These are phyloP conservation scores for Neomorphus geoffroyi DNA, from an alignment of 2,797 vertebrate species.

Conservation along the genomic window DNA sequence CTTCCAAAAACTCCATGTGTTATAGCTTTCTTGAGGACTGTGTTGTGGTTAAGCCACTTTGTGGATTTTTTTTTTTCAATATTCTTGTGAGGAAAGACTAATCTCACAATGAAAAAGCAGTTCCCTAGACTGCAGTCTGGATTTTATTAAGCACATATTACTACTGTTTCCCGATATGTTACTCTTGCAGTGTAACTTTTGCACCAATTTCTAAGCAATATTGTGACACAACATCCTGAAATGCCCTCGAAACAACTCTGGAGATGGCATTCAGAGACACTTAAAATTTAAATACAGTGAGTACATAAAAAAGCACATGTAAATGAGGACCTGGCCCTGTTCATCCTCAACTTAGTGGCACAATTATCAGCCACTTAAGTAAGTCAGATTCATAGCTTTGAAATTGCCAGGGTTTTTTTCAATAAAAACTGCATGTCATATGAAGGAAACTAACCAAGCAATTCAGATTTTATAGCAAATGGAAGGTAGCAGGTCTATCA, in stretches of 20 bases:
- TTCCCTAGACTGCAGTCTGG: neutral
- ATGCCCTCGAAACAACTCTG: neutral
- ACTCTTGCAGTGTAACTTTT: neutral
- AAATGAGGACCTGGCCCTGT: neutral
- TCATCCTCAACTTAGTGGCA: neutral
- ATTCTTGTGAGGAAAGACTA: neutral
- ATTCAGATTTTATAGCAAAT: neutral
- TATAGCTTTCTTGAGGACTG: slow-evolving; percentile 2
- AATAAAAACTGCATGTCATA: neutral
- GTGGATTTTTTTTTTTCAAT: neutral
- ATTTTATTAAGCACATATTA: neutral
- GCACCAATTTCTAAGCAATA: neutral
- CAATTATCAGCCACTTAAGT: neutral
- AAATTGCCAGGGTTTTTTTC: neutral
- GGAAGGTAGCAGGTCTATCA: neutral
- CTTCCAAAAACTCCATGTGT: slow-evolving; percentile 4
- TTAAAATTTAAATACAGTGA: neutral
- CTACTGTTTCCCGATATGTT: slow-evolving; percentile 17
- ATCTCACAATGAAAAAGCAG: neutral
- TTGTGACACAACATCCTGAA: neutral
- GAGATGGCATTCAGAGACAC: neutral
- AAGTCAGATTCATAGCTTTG: neutral
- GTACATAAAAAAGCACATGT: neutral
- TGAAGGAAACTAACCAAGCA: neutral
- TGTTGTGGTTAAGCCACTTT: neutral